phyloP scores from a whole-genome alignment of 1,140 invertebrate species.

The Diploscapter pachys region DNA sequence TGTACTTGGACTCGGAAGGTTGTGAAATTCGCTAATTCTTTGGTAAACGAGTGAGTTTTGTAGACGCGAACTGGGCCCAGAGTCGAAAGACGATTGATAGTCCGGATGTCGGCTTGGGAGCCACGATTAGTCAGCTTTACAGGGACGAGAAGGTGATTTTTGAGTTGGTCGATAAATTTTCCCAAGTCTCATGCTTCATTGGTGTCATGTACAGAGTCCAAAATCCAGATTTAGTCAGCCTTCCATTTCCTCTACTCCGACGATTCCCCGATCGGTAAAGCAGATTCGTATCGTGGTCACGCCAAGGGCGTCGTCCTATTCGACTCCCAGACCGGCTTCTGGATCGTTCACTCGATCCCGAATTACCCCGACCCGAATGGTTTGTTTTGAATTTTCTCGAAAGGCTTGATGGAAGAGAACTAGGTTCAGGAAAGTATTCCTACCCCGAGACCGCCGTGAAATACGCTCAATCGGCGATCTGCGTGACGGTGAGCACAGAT shows the following conservation, averaged over 20 bases:
- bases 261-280: constrained; percentile 19
- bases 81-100: not conserved
- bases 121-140: constrained; percentile 20
- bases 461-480: constrained; percentile 28
- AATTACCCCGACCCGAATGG: constrained; percentile 13
- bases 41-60: not conserved
- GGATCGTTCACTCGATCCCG: constrained; percentile 29
- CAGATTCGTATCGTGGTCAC: constrained; percentile 34
- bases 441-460: constrained; percentile 29
- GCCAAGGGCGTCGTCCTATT: constrained; percentile 33
- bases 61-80: constrained; percentile 11
- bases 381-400: not conserved
- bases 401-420: not conserved
- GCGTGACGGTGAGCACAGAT: constrained; percentile 14
- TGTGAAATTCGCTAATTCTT: no score
- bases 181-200: not conserved
- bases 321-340: constrained; percentile 25
- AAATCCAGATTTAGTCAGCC: constrained; percentile 9
- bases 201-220: constrained; percentile 28
- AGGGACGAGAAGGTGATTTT: constrained; percentile 9
- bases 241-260: constrained; percentile 31
- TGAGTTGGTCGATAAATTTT: constrained; percentile 10
- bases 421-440: constrained; percentile 3
- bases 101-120: not conserved
- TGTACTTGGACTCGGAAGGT: constrained; percentile 4